Percentiles rank a stretch among this genome's conserved stretches.
phyloP scores from a whole-genome alignment of 1,140 invertebrate genomes.

The Pseudomyrmex sp. region DNA sequence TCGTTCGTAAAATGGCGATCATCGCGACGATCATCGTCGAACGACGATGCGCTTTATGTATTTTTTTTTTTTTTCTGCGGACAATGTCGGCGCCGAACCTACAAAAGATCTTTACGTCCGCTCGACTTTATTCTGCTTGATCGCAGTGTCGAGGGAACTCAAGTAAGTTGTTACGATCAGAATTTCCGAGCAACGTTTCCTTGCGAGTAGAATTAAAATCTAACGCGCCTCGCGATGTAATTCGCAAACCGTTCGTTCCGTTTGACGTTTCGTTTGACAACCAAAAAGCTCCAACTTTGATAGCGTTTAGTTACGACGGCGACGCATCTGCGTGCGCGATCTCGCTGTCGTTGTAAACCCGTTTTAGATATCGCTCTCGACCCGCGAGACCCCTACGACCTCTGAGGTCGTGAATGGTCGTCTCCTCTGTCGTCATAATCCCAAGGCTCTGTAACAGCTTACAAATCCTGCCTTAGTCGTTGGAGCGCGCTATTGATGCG shows the following conservation, averaged over 20 bases:
- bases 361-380: not conserved
- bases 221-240: too few species aligned
- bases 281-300: not conserved
- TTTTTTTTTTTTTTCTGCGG: not conserved
- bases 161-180: not conserved
- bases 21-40: not conserved
- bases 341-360: not conserved
- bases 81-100: constrained; percentile 2
- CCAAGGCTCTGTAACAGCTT: constrained; percentile 15
- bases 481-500: not conserved
- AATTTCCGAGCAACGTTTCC: too few species aligned
- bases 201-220: too few species aligned
- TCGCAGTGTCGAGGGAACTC: not conserved
- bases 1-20: constrained; percentile 34
- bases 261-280: too few species aligned
- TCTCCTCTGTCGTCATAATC: constrained; percentile 29
- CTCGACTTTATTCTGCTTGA: not conserved
- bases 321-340: not conserved
- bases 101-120: constrained; percentile 10
- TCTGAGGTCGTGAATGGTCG: constrained; percentile 12
- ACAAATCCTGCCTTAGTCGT: constrained; percentile 13
- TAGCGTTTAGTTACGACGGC: constrained; percentile 23
- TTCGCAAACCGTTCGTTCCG: too few species aligned
- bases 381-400: not conserved
- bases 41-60: not conserved